These are phyloP conservation scores for Folsomia manolachei DNA, from an alignment of 2,888 invertebrate genomes.

Conservation along the genomic window DNA sequence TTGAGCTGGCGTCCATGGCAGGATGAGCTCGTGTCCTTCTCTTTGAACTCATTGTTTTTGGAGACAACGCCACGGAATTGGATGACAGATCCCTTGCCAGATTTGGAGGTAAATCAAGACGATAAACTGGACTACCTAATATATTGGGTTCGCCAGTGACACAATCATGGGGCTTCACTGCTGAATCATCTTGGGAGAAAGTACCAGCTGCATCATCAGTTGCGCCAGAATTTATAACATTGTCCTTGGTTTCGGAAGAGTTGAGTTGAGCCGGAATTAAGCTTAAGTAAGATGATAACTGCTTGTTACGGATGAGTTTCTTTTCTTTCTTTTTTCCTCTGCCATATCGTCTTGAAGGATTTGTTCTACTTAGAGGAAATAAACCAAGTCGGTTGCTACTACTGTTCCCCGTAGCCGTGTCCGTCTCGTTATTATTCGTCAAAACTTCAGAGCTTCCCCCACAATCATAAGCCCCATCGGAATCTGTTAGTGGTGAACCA, in stretches of 20 bases:
- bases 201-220: not conserved
- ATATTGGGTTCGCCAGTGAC: slow-evolving; percentile 1
- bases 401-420: not conserved
- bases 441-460: slow-evolving; percentile 68
- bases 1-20: slow-evolving; percentile 60
- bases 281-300: no score
- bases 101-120: slow-evolving; percentile 35
- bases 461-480: slow-evolving; percentile 75
- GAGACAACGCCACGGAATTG: slow-evolving; percentile 28
- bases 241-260: no score
- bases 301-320: slow-evolving; percentile 24
- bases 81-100: slow-evolving; percentile 30
- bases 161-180: no score
- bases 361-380: slow-evolving; percentile 54
- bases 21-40: slow-evolving; percentile 60
- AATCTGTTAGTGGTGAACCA: slow-evolving; percentile 70
- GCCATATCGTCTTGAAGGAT: slow-evolving; percentile 63
- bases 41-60: slow-evolving; percentile 58
- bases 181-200: slow-evolving; percentile 9
- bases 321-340: slow-evolving; percentile 59
- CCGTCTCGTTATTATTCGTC: slow-evolving; percentile 29
- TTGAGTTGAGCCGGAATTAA: no score
- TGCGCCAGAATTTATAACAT: not conserved
- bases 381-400: slow-evolving; percentile 13
- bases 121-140: slow-evolving; percentile 17